Conservation (phyloP, 2,888 invertebrate species). For the Patella pellucida region DNA sequence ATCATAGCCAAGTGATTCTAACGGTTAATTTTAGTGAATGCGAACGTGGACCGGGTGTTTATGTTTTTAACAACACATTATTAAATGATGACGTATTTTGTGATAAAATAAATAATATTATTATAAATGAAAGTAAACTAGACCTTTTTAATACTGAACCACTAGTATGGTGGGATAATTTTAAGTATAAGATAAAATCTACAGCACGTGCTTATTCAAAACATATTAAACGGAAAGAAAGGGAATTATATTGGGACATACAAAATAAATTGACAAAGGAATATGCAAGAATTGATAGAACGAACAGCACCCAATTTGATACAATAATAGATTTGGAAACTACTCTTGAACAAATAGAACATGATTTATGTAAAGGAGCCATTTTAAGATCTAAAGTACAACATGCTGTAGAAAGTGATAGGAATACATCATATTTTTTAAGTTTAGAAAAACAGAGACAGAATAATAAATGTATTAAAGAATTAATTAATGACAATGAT, state of each 20-base stretch:
- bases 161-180: background rate
- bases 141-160: background rate
- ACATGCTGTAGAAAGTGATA: constrained; percentile 6
- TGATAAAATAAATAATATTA: background rate
- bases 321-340: background rate
- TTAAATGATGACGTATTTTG: background rate
- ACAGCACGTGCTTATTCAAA: background rate
- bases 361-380: constrained; percentile 3
- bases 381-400: constrained; percentile 11
- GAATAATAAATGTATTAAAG: background rate
- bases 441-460: constrained; percentile 3
- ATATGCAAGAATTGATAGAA: background rate
- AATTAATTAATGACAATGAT: background rate
- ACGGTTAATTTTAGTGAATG: background rate
- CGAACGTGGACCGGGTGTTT: background rate
- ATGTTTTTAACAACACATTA: background rate
- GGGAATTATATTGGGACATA: background rate
- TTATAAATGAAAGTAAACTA: background rate
- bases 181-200: background rate
- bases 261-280: background rate
- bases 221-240: background rate
- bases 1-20: background rate
- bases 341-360: background rate
- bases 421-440: constrained; percentile 11
- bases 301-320: background rate